Percentiles rank a stretch among this genome's conserved stretches.
Evolutionary conservation across 2,797 vertebrate genomes (phyloP).

Genomic region (Capromys pilorides): DNA sequence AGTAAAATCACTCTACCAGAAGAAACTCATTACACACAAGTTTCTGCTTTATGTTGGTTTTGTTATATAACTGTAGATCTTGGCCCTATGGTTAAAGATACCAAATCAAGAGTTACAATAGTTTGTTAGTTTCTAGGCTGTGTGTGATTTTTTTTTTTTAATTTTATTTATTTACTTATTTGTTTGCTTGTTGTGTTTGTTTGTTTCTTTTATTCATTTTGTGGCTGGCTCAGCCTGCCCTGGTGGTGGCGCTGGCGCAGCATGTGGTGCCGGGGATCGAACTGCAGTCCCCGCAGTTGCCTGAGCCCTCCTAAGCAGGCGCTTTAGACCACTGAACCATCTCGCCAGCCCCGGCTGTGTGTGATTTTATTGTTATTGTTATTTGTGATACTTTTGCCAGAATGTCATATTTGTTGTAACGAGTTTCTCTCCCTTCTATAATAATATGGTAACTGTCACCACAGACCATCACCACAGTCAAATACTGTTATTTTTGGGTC

Average conservation of each 20-base stretch:
- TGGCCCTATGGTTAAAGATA: neutral
- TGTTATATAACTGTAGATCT: neutral
- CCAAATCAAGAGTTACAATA: neutral
- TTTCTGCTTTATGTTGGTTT: neutral
- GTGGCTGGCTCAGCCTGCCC: too few relatives aligned
- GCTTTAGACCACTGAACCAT: too few relatives aligned
- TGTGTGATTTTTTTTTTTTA: neutral
- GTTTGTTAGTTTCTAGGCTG: neutral
- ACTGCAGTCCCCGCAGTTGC: too few relatives aligned
- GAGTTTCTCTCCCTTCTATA: neutral
- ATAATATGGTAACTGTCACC: neutral
- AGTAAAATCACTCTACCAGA: neutral
- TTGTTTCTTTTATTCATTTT: too few relatives aligned
- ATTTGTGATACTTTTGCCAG: neutral
- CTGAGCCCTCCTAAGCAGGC: too few relatives aligned
- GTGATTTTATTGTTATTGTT: neutral
- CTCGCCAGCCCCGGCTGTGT: too few relatives aligned
- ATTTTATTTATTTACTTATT: too few relatives aligned
- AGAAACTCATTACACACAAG: neutral
- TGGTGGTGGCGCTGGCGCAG: too few relatives aligned
- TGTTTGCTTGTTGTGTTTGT: too few relatives aligned
- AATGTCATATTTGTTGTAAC: neutral
- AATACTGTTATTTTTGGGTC: too few relatives aligned
- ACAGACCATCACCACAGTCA: too few relatives aligned
- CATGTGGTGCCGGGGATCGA: too few relatives aligned